phyloP scores from a whole-genome alignment of 2,888 invertebrate species.

The Amphimallon solstitiale region DNA sequence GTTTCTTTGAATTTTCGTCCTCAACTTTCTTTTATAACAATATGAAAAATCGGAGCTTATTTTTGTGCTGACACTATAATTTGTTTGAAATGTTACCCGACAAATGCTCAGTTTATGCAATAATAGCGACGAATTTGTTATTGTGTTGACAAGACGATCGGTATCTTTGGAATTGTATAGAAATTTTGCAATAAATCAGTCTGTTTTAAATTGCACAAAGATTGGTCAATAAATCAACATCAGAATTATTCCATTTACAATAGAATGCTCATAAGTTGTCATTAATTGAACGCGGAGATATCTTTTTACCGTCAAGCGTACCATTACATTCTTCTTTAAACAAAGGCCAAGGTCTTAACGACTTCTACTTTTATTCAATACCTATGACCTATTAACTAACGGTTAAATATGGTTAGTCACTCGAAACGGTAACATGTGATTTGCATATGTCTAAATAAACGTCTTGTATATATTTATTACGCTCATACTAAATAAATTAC shows the following conservation, averaged over 20 bases:
- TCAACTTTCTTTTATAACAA: not conserved
- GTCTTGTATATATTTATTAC: slow-evolving; percentile 28
- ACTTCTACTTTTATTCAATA: slow-evolving; percentile 40
- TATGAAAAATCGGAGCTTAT: not conserved
- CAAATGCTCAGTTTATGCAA: not conserved
- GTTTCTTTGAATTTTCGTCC: no score
- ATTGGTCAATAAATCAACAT: slow-evolving; percentile 35
- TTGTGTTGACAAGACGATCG: slow-evolving; percentile 23
- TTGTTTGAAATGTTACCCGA: no score
- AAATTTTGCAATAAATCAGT: slow-evolving; percentile 32
- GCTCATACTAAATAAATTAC: slow-evolving; percentile 18
- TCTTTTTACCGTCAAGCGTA: slow-evolving; percentile 32
- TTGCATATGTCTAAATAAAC: slow-evolving; percentile 32
- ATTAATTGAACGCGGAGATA: slow-evolving; percentile 34
- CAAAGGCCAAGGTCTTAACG: slow-evolving; percentile 39
- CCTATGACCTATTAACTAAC: slow-evolving; percentile 41
- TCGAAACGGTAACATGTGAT: slow-evolving; percentile 30
- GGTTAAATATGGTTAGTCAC: slow-evolving; percentile 33
- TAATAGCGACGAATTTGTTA: slow-evolving; percentile 19
- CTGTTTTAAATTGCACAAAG: slow-evolving; percentile 26
- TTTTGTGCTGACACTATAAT: not conserved
- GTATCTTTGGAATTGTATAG: slow-evolving; percentile 25
- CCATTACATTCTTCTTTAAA: slow-evolving; percentile 38
- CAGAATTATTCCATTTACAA: slow-evolving; percentile 33
- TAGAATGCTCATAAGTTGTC: slow-evolving; percentile 36